Percentiles rank a stretch among this genome's conserved stretches.
Evolutionary conservation across 2,888 invertebrate genomes (phyloP).

Genomic region (Electrophaes corylata): DNA sequence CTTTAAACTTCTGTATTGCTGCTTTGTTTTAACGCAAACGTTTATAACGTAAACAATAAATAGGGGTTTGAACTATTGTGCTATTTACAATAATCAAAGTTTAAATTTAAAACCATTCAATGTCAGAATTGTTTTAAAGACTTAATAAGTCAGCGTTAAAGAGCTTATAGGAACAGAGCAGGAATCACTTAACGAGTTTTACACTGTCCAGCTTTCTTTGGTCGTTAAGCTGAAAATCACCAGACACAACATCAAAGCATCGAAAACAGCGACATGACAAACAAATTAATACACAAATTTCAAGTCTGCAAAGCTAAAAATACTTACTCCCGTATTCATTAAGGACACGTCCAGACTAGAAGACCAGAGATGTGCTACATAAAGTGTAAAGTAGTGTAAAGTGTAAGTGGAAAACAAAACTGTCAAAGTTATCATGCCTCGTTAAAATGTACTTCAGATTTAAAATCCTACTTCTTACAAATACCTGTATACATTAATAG

Average conservation of each 20-base stretch:
- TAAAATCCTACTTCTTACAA: too few species aligned
- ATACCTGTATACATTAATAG: too few species aligned
- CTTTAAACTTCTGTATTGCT: too few species aligned
- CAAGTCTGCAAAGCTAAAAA: slow-evolving; percentile 77
- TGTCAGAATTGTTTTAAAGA: slow-evolving; percentile 4
- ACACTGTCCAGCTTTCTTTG: slow-evolving; percentile 60
- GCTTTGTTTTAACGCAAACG: too few species aligned
- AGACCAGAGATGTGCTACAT: neutral
- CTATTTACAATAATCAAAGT: neutral
- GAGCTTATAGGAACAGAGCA: slow-evolving; percentile 38
- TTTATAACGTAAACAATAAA: too few species aligned
- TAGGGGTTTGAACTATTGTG: too few species aligned
- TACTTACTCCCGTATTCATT: slow-evolving; percentile 45
- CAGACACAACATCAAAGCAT: slow-evolving; percentile 82
- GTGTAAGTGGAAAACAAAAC: too few species aligned
- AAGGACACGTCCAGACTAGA: neutral
- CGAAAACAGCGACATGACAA: slow-evolving; percentile 63
- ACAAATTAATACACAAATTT: slow-evolving; percentile 81
- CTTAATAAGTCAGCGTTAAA: slow-evolving; percentile 20
- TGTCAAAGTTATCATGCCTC: too few species aligned
- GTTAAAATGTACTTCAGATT: too few species aligned
- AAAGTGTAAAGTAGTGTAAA: too few species aligned
- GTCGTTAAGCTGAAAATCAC: slow-evolving; percentile 72
- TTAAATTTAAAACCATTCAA: neutral
- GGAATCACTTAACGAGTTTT: slow-evolving; percentile 51